These are phyloP conservation scores for Drosophila eugracilis DNA, from an alignment of 1,140 invertebrate genomes.

Conservation along the genomic window DNA sequence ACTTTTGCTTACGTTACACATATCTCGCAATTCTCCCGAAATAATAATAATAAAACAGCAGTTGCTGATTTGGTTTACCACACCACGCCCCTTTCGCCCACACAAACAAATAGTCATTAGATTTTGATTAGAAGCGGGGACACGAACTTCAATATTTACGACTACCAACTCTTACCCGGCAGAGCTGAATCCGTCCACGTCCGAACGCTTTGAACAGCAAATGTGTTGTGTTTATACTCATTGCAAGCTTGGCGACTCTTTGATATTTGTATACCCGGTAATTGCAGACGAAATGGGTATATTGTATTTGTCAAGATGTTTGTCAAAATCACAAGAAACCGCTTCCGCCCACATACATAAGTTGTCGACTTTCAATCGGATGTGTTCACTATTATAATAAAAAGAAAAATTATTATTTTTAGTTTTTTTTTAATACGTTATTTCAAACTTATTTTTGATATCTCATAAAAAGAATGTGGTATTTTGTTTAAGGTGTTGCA, in stretches of 20 bases:
- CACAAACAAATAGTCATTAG: constrained; percentile 4
- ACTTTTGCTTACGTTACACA: constrained; percentile 51
- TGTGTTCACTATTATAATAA: too few species aligned
- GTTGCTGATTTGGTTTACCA: constrained; percentile 7
- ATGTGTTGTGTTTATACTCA: constrained; percentile 57
- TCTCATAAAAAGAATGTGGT: too few species aligned
- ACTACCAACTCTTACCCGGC: constrained; percentile 48
- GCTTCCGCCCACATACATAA: constrained; percentile 1
- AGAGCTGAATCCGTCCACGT: constrained; percentile 12
- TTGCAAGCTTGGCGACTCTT: constrained; percentile 49
- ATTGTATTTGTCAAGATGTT: not conserved
- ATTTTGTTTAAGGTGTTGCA: not conserved
- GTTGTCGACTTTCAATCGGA: too few species aligned
- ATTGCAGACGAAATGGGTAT: not conserved
- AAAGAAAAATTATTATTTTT: too few species aligned
- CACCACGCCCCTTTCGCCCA: not conserved
- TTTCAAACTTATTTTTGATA: too few species aligned
- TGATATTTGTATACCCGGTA: constrained; percentile 22
- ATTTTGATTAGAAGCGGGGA: constrained; percentile 22
- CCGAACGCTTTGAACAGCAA: constrained; percentile 46
- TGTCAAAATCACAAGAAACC: not conserved
- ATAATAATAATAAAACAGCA: constrained; percentile 6
- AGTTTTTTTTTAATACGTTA: too few species aligned
- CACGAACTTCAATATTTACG: constrained; percentile 1
- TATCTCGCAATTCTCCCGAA: constrained; percentile 10